These are phyloP conservation scores for Ganaspis sp. DNA, from an alignment of 1,140 invertebrate genomes.

Conservation along the genomic window DNA sequence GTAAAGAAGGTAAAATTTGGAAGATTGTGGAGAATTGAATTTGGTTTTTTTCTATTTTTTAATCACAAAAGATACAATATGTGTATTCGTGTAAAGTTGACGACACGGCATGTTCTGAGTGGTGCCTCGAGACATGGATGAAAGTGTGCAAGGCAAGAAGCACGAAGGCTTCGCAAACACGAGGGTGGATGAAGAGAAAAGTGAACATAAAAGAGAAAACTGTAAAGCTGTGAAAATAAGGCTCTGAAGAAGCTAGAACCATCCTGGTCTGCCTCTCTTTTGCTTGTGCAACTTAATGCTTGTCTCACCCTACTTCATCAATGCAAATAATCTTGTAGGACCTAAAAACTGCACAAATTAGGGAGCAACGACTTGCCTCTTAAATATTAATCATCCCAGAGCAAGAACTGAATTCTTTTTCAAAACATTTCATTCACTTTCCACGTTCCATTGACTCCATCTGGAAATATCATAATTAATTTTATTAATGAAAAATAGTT, in stretches of 20 bases:
- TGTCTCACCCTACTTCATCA: conserved; percentile 19
- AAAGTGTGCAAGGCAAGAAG: conserved; percentile 15
- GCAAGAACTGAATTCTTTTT: neutral
- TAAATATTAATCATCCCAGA: neutral
- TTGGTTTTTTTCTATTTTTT: neutral
- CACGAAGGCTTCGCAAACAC: conserved; percentile 16
- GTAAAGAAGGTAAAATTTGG: neutral
- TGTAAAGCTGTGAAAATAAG: conserved; percentile 29
- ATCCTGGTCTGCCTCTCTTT: conserved; percentile 1
- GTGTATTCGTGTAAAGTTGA: conserved; percentile 11
- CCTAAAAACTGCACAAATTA: neutral
- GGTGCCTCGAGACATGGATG: conserved; percentile 6
- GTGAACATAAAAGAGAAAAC: conserved; percentile 30
- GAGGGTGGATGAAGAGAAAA: conserved; percentile 15
- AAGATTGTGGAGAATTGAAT: neutral
- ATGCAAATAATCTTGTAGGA: conserved; percentile 21
- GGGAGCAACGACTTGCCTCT: neutral
- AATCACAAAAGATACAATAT: neutral
- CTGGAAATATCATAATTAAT: too few relatives aligned
- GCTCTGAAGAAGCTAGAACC: neutral
- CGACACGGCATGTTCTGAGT: neutral
- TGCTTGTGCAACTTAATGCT: neutral
- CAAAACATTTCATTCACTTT: too few relatives aligned
- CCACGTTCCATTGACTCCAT: too few relatives aligned
- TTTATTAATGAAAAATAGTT: too few relatives aligned